Evolutionary conservation across 1,140 invertebrate genomes (phyloP).

Genomic region (Aleiodes sp.): DNA sequence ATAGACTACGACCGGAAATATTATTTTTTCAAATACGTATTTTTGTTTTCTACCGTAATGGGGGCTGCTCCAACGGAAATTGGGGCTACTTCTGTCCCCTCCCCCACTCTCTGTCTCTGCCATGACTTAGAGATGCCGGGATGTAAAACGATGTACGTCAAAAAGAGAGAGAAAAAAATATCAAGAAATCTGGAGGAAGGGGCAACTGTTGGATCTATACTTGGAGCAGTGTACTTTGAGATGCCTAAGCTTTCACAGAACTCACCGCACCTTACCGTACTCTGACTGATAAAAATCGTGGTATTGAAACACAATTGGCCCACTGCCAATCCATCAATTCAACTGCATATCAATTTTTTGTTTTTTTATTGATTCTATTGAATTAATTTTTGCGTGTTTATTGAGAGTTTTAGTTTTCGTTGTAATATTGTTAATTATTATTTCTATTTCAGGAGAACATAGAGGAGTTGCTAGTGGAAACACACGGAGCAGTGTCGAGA

Average conservation of each 20-base stretch:
- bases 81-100: neutral
- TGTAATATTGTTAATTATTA: neutral
- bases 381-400: too few relatives aligned
- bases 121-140: too few relatives aligned
- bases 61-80: slow-evolving; percentile 8
- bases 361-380: too few relatives aligned
- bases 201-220: slow-evolving; percentile 15
- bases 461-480: slow-evolving; percentile 55
- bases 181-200: neutral
- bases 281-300: neutral
- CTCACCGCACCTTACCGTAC: neutral
- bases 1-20: neutral
- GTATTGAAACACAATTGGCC: slow-evolving; percentile 2
- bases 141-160: slow-evolving; percentile 12
- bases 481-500: slow-evolving; percentile 54
- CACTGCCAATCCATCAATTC: neutral
- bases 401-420: too few relatives aligned
- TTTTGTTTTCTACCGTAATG: slow-evolving; percentile 8
- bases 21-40: neutral
- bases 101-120: neutral
- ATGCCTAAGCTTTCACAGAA: neutral
- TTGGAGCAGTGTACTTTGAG: slow-evolving; percentile 10
- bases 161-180: too few relatives aligned
- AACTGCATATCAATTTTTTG: neutral
- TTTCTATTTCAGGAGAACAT: slow-evolving; percentile 47